phyloP scores from a whole-genome alignment of 2,888 invertebrate species.

The Erebia ligea region DNA sequence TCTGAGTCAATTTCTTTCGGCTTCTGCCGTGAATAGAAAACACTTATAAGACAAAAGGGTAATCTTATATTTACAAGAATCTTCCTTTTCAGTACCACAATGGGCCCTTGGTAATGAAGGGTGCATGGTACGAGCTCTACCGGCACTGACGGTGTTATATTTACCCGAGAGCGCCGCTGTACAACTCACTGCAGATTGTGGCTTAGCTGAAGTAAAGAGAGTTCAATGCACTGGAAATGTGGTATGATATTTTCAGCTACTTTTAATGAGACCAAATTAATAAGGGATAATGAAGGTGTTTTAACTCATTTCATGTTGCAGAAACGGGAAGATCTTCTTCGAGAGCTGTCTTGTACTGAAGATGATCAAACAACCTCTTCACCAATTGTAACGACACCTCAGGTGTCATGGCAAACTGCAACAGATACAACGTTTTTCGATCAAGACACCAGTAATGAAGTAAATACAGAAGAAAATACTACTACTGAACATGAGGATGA shows the following conservation, averaged over 20 bases:
- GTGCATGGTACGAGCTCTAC: constrained; percentile 88
- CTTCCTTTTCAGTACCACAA: constrained; percentile 83
- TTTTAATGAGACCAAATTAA: not conserved
- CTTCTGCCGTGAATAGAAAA: not conserved
- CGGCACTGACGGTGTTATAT: constrained; percentile 89
- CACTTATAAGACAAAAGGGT: not conserved
- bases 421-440: constrained; percentile 56
- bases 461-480: constrained; percentile 56
- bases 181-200: constrained; percentile 89
- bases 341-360: constrained; percentile 83
- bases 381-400: constrained; percentile 48
- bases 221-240: constrained; percentile 90
- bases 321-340: constrained; percentile 85
- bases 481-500: constrained; percentile 61
- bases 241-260: constrained; percentile 70
- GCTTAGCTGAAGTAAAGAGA: constrained; percentile 87
- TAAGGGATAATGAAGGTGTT: not conserved
- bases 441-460: constrained; percentile 58
- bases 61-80: not conserved
- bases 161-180: constrained; percentile 90
- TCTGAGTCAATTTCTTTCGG: not conserved
- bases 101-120: constrained; percentile 88
- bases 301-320: constrained; percentile 53
- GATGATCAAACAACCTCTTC: constrained; percentile 69
- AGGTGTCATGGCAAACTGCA: constrained; percentile 52